A percentile compares a stretch with the other conserved stretches of the same genome.
phyloP scores from a whole-genome alignment of 2,888 invertebrate genomes.

The Coenonympha glycerion region DNA sequence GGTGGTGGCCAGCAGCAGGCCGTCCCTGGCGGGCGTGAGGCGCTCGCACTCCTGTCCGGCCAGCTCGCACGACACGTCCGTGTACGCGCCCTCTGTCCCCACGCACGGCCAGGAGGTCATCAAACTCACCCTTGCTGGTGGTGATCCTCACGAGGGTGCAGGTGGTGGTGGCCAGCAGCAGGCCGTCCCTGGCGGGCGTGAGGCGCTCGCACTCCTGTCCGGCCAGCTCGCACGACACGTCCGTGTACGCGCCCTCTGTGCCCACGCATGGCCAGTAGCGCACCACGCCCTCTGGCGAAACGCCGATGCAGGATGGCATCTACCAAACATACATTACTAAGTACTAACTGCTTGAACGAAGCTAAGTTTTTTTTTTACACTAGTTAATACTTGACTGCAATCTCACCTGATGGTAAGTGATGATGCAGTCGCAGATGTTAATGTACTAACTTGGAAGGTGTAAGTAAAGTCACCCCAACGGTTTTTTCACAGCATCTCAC shows the following conservation, averaged over 20 bases:
- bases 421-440: too few species aligned
- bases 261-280: constrained; percentile 94
- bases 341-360: background rate
- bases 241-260: constrained; percentile 89
- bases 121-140: background rate
- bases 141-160: constrained; percentile 78
- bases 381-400: too few species aligned
- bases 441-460: too few species aligned
- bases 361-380: too few species aligned
- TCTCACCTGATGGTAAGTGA: too few species aligned
- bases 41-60: background rate
- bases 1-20: constrained; percentile 91
- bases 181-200: constrained; percentile 79
- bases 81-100: constrained; percentile 43
- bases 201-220: constrained; percentile 90
- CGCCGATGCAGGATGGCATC: constrained; percentile 91
- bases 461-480: too few species aligned
- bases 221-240: constrained; percentile 89
- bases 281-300: constrained; percentile 93
- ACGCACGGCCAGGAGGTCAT: background rate
- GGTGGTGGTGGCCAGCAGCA: constrained; percentile 93
- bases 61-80: constrained; percentile 42
- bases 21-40: constrained; percentile 72
- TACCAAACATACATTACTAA: constrained; percentile 32
- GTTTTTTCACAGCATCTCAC: too few species aligned